Conservation (phyloP, 2,113 vertebrate genomes). For the Zingel zingel region DNA sequence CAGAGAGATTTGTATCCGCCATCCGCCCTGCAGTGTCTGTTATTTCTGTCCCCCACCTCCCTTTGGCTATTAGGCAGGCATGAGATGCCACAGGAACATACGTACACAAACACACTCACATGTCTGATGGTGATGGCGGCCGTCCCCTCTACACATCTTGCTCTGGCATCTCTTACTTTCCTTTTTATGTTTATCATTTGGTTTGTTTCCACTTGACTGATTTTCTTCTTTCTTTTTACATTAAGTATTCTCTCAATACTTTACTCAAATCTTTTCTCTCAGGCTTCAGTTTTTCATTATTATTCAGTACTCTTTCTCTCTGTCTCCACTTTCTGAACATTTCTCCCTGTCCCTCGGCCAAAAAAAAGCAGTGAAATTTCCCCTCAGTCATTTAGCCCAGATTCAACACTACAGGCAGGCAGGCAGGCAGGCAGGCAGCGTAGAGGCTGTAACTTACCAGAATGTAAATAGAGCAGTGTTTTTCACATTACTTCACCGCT, state of each 20-base stretch:
- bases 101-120: slow-evolving; percentile 35
- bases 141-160: slow-evolving; percentile 1
- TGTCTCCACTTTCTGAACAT: slow-evolving; percentile 33
- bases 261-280: not conserved
- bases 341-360: slow-evolving; percentile 34
- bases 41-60: slow-evolving; percentile 58
- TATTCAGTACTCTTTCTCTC: slow-evolving; percentile 2
- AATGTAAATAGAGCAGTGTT: slow-evolving; percentile 84
- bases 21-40: slow-evolving; percentile 55
- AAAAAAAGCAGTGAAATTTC: slow-evolving; percentile 62
- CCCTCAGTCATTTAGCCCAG: slow-evolving; percentile 68
- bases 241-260: not conserved
- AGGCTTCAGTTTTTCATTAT: not conserved
- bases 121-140: slow-evolving; percentile 17
- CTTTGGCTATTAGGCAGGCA: slow-evolving; percentile 60
- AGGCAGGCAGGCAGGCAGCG: slow-evolving; percentile 49
- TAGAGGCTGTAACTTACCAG: slow-evolving; percentile 70
- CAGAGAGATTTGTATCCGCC: slow-evolving; percentile 66
- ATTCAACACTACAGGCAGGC: slow-evolving; percentile 60
- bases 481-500: slow-evolving; percentile 84
- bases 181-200: not conserved
- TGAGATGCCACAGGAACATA: slow-evolving; percentile 43
- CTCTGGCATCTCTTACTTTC: slow-evolving; percentile 2
- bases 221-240: not conserved
- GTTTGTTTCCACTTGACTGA: not conserved